Evolutionary conservation across 2,797 vertebrate species (phyloP), one percentile per base, ranked within the genome.

Genomic region (Miichthys miiuy): DNA sequence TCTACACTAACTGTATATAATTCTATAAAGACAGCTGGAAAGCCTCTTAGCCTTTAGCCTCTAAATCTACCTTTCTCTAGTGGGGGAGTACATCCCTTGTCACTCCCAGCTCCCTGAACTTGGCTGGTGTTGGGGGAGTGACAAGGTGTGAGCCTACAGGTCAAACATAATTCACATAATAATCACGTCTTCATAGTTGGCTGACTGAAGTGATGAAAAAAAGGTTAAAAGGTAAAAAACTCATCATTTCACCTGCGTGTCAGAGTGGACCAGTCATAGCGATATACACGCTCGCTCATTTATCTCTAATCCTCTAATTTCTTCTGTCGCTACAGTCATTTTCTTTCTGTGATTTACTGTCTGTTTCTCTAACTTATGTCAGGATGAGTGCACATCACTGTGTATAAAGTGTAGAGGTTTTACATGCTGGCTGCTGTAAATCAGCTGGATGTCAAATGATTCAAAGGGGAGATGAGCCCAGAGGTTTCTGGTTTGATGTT

Each of bases 391-490:
- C 2, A 5, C 12, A 54, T 55, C 13, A 34, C 27, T 16, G 25
- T 51, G 7, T 20, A 6, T 54, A 46, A 46, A 41, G 25, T 61
- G 10, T 1, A 41, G 7, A 51, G 4, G 21, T 63, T 38, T 64
- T 3, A 61, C 9, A 62, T 16, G 7, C 18, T 51, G 8, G 11
- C 0, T 38, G 51, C 47, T 64, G 67, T 85, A 87, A 91, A 92
- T 89, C 81, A 87, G 60, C 6, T 62, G 13, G 47, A 52, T 67
- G 57, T 56, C 57, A 68, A 42, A 23, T 46, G 3, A 42, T 71
- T 54, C 6, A 66, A 56, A 0, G 1, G 44, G 9, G 18, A 51
- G 57, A 44, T n/a, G 55, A n/a, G 16, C 18, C 4, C 8, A 20
- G 30, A 62, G 38, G 6, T 8, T 54, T 11, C 34, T 65, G n/a